Base-by-base conservation (phyloP, 2,888 invertebrate species). In the Schizotus pectinicornis region DNA sequence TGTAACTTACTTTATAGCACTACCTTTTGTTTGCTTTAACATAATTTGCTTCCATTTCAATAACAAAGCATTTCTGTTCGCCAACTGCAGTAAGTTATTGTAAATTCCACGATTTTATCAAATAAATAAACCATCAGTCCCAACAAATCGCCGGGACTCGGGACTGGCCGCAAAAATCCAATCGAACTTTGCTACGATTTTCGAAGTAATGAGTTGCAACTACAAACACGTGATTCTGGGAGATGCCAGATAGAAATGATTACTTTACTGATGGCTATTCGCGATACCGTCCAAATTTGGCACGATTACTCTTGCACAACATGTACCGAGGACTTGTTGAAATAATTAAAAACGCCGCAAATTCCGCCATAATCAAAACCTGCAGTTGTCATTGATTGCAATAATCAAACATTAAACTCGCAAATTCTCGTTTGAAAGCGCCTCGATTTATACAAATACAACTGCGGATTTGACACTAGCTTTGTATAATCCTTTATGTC, bases 11-110 rank as follows among this genome's bases (percentile, higher is more conserved):
- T 56, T 62, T 63, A 61, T 65, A 59, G 51, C 54, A 62, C 60
- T 58, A 54, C 53, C 58, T 67, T 61, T 64, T 65, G 65, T 65
- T 63, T 61, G 58, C 63, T 67, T 66, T 61, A 64, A 63, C 64
- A 67, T 63, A 67, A 66, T 67, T 67, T 62, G 63, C 62, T 67
- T 66, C 60, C 60, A 61, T 63, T 43, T 63, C 60, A 63, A 62
- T 62, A 57, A 63, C 56, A 62, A 61, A 60, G 56, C 58, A n/a
- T 58, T 58, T 61, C 58, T 59, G 47, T 53, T 52, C 34, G 46
- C 58, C 50, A 9, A 9, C 41, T 47, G 34, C 47, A 31, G 30
- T 43, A 14, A 43, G n/a, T 43, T 31, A 43, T 31, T 31, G 7
- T 11, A 31, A 43, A 31, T 43, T 43, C 22, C 22, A 41, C 41